Conservation (phyloP, 92 coral and sea anemone species). For the Plumapathes pennacea region DNA sequence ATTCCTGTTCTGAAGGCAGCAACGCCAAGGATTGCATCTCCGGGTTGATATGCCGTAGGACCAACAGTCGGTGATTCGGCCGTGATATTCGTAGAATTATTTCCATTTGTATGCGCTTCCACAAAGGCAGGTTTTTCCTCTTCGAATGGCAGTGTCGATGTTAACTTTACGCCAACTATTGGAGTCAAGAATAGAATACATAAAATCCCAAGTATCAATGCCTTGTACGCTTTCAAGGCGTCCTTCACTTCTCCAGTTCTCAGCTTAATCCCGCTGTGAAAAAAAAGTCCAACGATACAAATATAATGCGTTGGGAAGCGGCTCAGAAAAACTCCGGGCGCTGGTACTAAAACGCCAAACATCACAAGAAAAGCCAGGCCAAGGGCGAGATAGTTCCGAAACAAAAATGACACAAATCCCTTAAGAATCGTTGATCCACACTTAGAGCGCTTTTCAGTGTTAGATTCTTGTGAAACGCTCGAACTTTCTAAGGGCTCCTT, state of each 20-base stretch:
- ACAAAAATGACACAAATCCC: conserved; percentile 27
- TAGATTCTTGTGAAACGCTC: conserved; percentile 4
- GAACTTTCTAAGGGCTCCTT: not conserved
- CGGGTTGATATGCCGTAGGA: not conserved
- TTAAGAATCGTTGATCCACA: conserved; percentile 15
- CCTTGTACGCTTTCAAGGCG: conserved; percentile 76
- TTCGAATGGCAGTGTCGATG: conserved; percentile 71
- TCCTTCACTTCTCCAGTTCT: conserved; percentile 86
- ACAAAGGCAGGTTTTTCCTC: not conserved
- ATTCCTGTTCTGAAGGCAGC: conserved; percentile 75
- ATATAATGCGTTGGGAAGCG: conserved; percentile 73
- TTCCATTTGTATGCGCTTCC: conserved; percentile 7
- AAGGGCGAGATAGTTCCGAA: conserved; percentile 72
- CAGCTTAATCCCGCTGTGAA: conserved; percentile 88
- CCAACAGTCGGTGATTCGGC: not conserved
- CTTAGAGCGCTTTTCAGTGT: too few species aligned
- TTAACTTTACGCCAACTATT: conserved; percentile 74
- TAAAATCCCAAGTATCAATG: conserved; percentile 68
- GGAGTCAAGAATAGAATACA: conserved; percentile 79
- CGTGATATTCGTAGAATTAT: conserved; percentile 19
- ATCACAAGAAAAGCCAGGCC: conserved; percentile 51
- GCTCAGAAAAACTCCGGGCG: conserved; percentile 75
- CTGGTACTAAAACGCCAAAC: conserved; percentile 63
- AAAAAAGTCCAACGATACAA: conserved; percentile 76
- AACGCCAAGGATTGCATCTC: conserved; percentile 69